Conservation (phyloP, 2,888 invertebrate species). For the Acleris literana region DNA sequence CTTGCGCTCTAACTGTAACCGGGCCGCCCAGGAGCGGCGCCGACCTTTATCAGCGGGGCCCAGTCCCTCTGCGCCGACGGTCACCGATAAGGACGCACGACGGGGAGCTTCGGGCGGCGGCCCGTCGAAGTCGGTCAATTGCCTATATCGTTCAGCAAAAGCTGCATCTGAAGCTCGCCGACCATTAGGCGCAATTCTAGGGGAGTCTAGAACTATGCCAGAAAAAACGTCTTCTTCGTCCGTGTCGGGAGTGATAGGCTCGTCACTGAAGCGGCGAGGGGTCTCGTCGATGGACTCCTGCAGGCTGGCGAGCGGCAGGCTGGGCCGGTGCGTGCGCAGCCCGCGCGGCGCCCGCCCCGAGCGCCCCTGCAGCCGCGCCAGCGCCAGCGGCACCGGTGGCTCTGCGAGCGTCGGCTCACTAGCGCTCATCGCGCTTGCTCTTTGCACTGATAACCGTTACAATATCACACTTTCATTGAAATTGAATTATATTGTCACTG, state of each 20-base stretch:
- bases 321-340: constrained; percentile 69
- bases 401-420: constrained; percentile 75
- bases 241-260: constrained; percentile 62
- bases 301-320: constrained; percentile 74
- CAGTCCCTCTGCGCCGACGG: constrained; percentile 62
- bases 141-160: constrained; percentile 75
- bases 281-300: constrained; percentile 75
- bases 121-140: constrained; percentile 73
- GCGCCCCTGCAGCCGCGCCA: constrained; percentile 70
- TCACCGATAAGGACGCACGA: constrained; percentile 74
- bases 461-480: constrained; percentile 48
- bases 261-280: constrained; percentile 73
- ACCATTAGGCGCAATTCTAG: constrained; percentile 64
- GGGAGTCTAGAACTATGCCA: constrained; percentile 56
- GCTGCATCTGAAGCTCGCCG: constrained; percentile 76
- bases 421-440: constrained; percentile 67
- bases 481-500: constrained; percentile 57
- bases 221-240: constrained; percentile 74
- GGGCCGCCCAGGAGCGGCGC: constrained; percentile 85
- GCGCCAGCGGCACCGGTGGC: constrained; percentile 77
- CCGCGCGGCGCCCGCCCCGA: constrained; percentile 63
- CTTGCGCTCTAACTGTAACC: constrained; percentile 79
- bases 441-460: constrained; percentile 52
- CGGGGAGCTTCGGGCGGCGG: constrained; percentile 73
- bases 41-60: constrained; percentile 79